phyloP scores from a whole-genome alignment of 1,140 invertebrate species.

The Papilio polyxenes region DNA sequence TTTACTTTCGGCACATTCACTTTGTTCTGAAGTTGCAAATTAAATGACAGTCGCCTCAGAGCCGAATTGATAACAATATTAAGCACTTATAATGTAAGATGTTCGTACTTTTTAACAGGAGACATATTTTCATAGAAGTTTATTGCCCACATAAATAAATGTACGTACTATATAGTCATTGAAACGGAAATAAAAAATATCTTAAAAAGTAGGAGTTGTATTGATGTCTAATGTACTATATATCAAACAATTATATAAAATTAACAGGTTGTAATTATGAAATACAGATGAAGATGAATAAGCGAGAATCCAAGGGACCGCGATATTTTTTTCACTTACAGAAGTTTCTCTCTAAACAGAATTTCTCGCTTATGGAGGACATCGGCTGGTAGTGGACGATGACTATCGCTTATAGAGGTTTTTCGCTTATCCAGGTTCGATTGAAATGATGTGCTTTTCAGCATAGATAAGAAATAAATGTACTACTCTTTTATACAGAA shows the following conservation, averaged over 20 bases:
- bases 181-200: conserved; percentile 23
- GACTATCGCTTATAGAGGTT: too few species aligned
- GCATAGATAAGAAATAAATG: conserved; percentile 18
- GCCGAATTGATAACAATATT: conserved; percentile 29
- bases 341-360: too few species aligned
- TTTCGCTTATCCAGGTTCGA: too few species aligned
- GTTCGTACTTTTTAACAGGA: conserved; percentile 60
- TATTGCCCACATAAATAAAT: conserved; percentile 78
- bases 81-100: conserved; percentile 40
- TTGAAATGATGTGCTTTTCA: conserved; percentile 15
- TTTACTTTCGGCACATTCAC: not conserved
- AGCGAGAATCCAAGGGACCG: too few species aligned
- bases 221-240: conserved; percentile 25
- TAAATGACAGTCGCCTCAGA: conserved; percentile 12
- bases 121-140: conserved; percentile 78
- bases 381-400: too few species aligned
- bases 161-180: conserved; percentile 13
- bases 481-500: conserved; percentile 25
- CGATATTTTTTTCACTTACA: too few species aligned
- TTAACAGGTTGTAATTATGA: conserved; percentile 23
- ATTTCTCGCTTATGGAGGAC: too few species aligned
- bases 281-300: too few species aligned
- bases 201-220: conserved; percentile 6
- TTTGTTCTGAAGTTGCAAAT: conserved; percentile 2
- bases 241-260: conserved; percentile 21